A percentile compares a stretch with the other conserved stretches of the same genome.
phyloP scores from a whole-genome alignment of 2,113 vertebrate genomes.

The Emydura subglobosa region DNA sequence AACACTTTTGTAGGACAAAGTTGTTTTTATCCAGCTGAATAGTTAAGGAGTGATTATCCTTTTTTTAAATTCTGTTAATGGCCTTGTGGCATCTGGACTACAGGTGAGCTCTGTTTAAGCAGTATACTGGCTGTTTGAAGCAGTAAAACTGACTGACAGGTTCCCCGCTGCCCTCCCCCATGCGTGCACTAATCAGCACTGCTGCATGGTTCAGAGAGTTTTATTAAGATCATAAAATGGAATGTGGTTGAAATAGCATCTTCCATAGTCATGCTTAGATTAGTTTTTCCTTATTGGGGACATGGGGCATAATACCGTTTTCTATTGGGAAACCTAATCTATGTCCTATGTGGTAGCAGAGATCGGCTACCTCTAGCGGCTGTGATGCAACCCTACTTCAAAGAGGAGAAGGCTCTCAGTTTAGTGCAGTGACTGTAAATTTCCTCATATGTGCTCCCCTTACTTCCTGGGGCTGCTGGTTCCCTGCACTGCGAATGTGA shows the following conservation, averaged over 20 bases:
- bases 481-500: neutral
- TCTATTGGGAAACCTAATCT: neutral
- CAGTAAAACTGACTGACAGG: neutral
- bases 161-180: neutral
- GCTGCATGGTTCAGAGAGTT: neutral
- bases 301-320: neutral
- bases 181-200: neutral
- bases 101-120: neutral
- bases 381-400: neutral
- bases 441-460: neutral
- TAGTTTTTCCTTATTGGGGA: neutral
- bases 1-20: no score
- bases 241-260: neutral
- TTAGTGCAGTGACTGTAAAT: neutral
- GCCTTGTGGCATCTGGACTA: neutral
- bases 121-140: neutral
- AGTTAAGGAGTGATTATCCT: neutral
- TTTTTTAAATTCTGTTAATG: neutral
- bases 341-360: neutral
- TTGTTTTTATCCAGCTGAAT: neutral
- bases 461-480: no score
- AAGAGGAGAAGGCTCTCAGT: no score
- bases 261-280: neutral
- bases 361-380: neutral
- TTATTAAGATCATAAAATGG: neutral